Percentiles rank a stretch among this genome's conserved stretches.
Conservation (phyloP, 2,797 vertebrate genomes). For the Hylomyscus alleni region DNA sequence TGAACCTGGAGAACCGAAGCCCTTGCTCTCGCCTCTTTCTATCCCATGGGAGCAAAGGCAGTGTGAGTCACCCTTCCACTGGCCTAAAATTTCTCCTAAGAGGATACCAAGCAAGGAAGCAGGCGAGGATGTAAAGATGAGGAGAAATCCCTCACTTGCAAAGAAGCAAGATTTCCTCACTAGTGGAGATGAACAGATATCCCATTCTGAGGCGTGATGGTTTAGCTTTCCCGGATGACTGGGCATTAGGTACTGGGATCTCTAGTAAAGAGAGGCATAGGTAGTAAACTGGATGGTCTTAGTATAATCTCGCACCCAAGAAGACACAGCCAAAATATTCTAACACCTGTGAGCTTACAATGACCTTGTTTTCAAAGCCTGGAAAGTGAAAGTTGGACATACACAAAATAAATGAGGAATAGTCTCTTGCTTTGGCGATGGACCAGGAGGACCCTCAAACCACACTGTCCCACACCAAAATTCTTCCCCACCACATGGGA, state of each 20-base stretch:
- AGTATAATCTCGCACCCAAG: conserved; percentile 48
- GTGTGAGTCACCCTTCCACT: background rate
- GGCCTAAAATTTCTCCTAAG: background rate
- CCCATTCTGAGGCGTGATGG: background rate
- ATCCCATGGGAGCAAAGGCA: background rate
- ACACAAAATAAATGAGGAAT: conserved; percentile 3
- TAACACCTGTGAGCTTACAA: background rate
- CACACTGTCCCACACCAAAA: background rate
- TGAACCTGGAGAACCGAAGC: background rate
- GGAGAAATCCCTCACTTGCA: conserved; percentile 16
- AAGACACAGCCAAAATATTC: conserved; percentile 51
- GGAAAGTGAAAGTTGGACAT: background rate
- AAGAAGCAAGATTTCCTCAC: background rate
- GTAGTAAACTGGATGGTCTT: conserved; percentile 17
- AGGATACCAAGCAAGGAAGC: conserved; percentile 25
- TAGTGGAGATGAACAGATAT: background rate
- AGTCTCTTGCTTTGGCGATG: background rate
- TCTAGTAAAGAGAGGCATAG: background rate
- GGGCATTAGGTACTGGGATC: background rate
- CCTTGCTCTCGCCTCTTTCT: background rate
- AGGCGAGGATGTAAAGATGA: background rate
- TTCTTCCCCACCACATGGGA: background rate
- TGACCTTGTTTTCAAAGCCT: conserved; percentile 24
- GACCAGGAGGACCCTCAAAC: background rate
- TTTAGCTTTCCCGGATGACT: conserved; percentile 9